Percentiles rank a stretch among this genome's conserved stretches.
Evolutionary conservation across 2,888 invertebrate species (phyloP).

Genomic region (Andrena haemorrhoa): DNA sequence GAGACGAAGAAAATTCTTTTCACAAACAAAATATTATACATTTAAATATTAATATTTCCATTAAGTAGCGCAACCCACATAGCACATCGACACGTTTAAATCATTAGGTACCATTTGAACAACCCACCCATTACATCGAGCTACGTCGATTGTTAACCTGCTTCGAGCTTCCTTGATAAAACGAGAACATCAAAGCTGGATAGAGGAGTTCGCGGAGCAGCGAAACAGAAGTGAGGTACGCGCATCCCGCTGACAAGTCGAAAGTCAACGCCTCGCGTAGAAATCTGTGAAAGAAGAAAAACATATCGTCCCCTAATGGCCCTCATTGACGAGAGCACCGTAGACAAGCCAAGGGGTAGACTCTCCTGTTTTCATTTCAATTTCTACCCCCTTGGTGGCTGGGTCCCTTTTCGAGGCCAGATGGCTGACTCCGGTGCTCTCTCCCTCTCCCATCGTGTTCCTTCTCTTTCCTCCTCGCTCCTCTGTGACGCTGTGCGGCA

Average conservation of each 20-base stretch:
- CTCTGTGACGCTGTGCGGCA: slow-evolving; percentile 29
- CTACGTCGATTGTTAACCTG: no score
- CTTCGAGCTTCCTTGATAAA: no score
- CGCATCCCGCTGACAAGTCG: slow-evolving; percentile 39
- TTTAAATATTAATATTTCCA: no score
- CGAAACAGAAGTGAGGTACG: neutral
- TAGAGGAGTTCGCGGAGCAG: neutral
- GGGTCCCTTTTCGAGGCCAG: slow-evolving; percentile 75
- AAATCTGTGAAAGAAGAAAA: slow-evolving; percentile 82
- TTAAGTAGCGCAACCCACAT: no score
- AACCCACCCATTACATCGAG: no score
- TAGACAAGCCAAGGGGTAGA: slow-evolving; percentile 68
- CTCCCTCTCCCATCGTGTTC: slow-evolving; percentile 10
- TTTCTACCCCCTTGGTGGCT: slow-evolving; percentile 80
- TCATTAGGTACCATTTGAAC: no score
- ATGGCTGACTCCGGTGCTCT: slow-evolving; percentile 77
- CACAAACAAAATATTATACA: no score
- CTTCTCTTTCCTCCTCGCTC: slow-evolving; percentile 27
- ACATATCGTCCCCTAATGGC: slow-evolving; percentile 85
- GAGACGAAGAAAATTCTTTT: no score
- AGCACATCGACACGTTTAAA: no score
- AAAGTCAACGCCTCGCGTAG: slow-evolving; percentile 66
- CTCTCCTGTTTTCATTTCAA: slow-evolving; percentile 84
- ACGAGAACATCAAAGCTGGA: neutral
- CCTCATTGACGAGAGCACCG: slow-evolving; percentile 83